Conservation (phyloP, 2,888 invertebrate species). For the Tinea trinotella region DNA sequence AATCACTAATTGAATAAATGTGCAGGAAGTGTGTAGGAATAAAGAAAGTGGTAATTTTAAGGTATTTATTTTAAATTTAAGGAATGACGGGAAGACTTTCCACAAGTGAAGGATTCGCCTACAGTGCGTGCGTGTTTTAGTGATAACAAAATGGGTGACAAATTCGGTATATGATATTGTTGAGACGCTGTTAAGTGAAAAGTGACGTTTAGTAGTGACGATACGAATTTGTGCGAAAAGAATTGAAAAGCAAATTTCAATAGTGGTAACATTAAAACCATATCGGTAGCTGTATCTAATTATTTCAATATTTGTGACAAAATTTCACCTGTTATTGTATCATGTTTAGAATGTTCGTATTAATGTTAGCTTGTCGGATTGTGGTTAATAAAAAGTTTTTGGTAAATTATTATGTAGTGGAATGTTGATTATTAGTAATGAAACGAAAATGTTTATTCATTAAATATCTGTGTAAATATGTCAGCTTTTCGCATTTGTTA, state of each 20-base stretch:
- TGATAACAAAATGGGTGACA: slow-evolving; percentile 46
- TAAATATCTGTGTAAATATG: slow-evolving; percentile 6
- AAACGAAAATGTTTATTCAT: background rate
- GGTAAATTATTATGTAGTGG: slow-evolving; percentile 48
- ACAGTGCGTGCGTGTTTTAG: slow-evolving; percentile 66
- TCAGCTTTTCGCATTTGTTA: slow-evolving; percentile 1
- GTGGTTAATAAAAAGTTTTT: slow-evolving; percentile 52
- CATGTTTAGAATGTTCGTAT: slow-evolving; percentile 62
- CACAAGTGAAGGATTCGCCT: background rate
- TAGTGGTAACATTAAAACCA: slow-evolving; percentile 58
- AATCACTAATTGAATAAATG: slow-evolving; percentile 22
- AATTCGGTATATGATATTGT: slow-evolving; percentile 17
- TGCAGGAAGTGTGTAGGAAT: slow-evolving; percentile 61
- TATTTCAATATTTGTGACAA: slow-evolving; percentile 58
- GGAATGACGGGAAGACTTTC: slow-evolving; percentile 52
- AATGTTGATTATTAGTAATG: slow-evolving; percentile 47
- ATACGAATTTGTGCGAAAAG: slow-evolving; percentile 51
- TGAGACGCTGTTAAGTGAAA: background rate
- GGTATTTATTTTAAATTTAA: slow-evolving; percentile 39
- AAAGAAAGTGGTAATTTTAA: slow-evolving; percentile 59
- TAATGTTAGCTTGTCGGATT: slow-evolving; percentile 64
- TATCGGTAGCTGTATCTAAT: slow-evolving; percentile 56
- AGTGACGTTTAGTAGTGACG: slow-evolving; percentile 25
- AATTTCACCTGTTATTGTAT: slow-evolving; percentile 67
- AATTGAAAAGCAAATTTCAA: slow-evolving; percentile 37